Conservation (phyloP, 2,113 vertebrate genomes). For the Otus sunia region DNA sequence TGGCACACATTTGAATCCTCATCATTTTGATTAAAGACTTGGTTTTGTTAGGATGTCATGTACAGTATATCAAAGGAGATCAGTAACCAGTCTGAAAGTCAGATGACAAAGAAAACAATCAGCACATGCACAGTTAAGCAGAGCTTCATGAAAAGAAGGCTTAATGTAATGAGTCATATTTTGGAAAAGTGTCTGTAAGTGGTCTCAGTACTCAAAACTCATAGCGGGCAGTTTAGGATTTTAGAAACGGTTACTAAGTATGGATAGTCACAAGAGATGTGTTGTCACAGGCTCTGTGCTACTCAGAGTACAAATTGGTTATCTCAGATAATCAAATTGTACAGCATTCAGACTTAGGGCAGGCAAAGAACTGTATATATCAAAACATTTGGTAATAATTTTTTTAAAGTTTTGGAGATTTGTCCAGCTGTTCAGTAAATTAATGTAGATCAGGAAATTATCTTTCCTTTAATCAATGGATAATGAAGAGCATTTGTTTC, state of each 20-base stretch:
- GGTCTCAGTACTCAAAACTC: constrained; percentile 16
- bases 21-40: constrained; percentile 82
- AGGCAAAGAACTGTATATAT: not conserved
- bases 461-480: constrained; percentile 75
- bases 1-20: constrained; percentile 74
- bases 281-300: constrained; percentile 4
- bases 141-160: constrained; percentile 59
- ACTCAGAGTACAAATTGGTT: constrained; percentile 33
- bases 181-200: constrained; percentile 63
- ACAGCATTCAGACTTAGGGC: constrained; percentile 18
- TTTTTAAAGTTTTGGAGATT: constrained; percentile 45
- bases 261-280: constrained; percentile 35
- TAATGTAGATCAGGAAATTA: constrained; percentile 56
- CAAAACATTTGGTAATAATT: constrained; percentile 74
- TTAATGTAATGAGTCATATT: constrained; percentile 74
- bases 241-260: constrained; percentile 33
- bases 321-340: not conserved
- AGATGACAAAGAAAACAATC: constrained; percentile 78
- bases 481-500: constrained; percentile 72
- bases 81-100: constrained; percentile 80
- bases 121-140: constrained; percentile 67
- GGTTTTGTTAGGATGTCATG: constrained; percentile 78
- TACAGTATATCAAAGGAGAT: constrained; percentile 81
- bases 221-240: constrained; percentile 22
- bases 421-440: constrained; percentile 59